Evolutionary conservation across 1,140 invertebrate genomes (phyloP), one percentile per base, ranked within the genome.

Genomic region (Theocolax elegans): DNA sequence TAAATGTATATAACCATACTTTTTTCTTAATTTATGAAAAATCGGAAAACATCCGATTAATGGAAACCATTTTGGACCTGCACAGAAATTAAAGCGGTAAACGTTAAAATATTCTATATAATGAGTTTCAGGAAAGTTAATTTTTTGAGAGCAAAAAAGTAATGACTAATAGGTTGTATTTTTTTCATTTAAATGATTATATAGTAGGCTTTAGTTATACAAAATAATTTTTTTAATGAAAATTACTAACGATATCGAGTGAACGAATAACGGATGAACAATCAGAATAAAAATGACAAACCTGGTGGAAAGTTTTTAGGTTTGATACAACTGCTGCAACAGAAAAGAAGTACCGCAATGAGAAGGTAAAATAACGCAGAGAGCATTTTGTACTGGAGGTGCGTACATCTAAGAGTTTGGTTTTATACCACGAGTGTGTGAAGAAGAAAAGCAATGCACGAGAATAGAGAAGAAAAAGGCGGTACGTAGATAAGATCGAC

Each of bases 51-150:
- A 85, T 2, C 87, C 87, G 2, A 88, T 6, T 4, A 88, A 67
- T 4, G 87, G 87, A 17, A 84, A 42, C 86, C 87, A 87, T 49
- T 10, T 10, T 29, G 87, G 87, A 54, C 87, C 87, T 88, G 29
- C 1, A 51, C n/a, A 42, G n/a, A n/a, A n/a, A n/a, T n/a, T n/a
- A n/a, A n/a, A n/a, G n/a, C n/a, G n/a, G n/a, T n/a, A n/a, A n/a
- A n/a, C n/a, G n/a, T n/a, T n/a, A n/a, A n/a, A n/a, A n/a, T n/a
- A n/a, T n/a, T n/a, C n/a, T n/a, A n/a, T n/a, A n/a, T n/a, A n/a
- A n/a, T n/a, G n/a, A n/a, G n/a, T n/a, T n/a, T n/a, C n/a, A n/a
- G n/a, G n/a, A n/a, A n/a, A n/a, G n/a, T n/a, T n/a, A n/a, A n/a
- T n/a, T n/a, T n/a, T n/a, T n/a, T n/a, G n/a, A n/a, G n/a, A n/a